Evolutionary conservation across 2,888 invertebrate genomes (phyloP).

Genomic region (Drosophila putrida): DNA sequence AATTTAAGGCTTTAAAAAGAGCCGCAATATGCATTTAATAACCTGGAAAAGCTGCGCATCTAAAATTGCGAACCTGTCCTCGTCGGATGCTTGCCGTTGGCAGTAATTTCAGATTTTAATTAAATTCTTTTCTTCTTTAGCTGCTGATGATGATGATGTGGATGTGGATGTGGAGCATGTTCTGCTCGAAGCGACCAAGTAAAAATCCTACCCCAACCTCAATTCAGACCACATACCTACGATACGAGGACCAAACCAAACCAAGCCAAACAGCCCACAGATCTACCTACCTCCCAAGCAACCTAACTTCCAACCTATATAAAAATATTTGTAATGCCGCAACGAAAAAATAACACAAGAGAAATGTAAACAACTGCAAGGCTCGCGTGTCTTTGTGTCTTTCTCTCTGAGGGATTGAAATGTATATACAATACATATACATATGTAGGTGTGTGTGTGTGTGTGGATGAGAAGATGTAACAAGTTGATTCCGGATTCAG

Average conservation of each 20-base stretch:
- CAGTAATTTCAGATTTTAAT: conserved; percentile 78
- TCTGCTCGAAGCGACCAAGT: conserved; percentile 48
- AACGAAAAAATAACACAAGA: conserved; percentile 45
- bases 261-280: neutral
- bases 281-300: neutral
- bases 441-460: too few species aligned
- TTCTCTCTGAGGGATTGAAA: conserved; percentile 25
- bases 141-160: conserved; percentile 43
- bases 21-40: conserved; percentile 59
- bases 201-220: conserved; percentile 2
- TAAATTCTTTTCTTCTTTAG: conserved; percentile 73
- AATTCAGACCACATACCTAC: conserved; percentile 43
- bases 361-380: conserved; percentile 45
- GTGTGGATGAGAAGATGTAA: conserved; percentile 6
- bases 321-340: conserved; percentile 55
- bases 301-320: conserved; percentile 28
- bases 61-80: conserved; percentile 63
- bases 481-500: conserved; percentile 32
- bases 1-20: conserved; percentile 36
- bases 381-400: conserved; percentile 22
- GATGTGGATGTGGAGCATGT: conserved; percentile 32
- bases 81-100: conserved; percentile 60
- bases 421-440: neutral
- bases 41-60: conserved; percentile 51
- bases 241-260: neutral